These are phyloP conservation scores for Prionchulus punctatus DNA, from an alignment of 2,888 invertebrate genomes.

Conservation along the genomic window DNA sequence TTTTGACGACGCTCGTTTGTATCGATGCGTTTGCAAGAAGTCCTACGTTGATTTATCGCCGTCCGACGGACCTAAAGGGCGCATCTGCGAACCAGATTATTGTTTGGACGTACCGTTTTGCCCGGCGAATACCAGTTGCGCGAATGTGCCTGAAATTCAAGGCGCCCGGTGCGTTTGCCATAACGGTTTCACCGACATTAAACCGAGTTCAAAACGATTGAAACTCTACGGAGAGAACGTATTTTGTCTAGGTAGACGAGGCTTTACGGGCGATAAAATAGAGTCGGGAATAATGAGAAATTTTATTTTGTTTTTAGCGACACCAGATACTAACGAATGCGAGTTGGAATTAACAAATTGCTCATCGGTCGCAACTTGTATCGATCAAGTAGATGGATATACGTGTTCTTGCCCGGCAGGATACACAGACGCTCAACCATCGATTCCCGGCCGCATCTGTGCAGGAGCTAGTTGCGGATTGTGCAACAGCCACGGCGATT, in stretches of 20 bases:
- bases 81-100: constrained; percentile 25
- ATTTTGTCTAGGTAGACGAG: neutral
- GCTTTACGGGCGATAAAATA: neutral
- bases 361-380: constrained; percentile 27
- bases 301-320: neutral
- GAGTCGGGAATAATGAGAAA: neutral
- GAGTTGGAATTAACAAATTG: constrained; percentile 30
- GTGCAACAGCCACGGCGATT: constrained; percentile 29
- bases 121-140: constrained; percentile 73
- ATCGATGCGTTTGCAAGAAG: constrained; percentile 17
- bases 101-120: constrained; percentile 49
- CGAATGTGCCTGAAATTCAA: constrained; percentile 58
- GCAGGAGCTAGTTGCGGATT: constrained; percentile 18
- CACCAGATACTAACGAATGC: constrained; percentile 28
- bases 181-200: constrained; percentile 57
- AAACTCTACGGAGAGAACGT: neutral
- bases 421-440: constrained; percentile 24
- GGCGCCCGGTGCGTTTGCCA: constrained; percentile 78
- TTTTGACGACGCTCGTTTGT: constrained; percentile 28
- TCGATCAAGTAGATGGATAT: constrained; percentile 26
- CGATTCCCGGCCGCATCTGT: constrained; percentile 24
- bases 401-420: constrained; percentile 27
- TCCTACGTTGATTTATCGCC: constrained; percentile 26
- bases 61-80: constrained; percentile 21
- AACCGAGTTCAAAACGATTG: constrained; percentile 6